Base-by-base conservation (phyloP, 2,888 invertebrate species). In the Meteorus colon region DNA sequence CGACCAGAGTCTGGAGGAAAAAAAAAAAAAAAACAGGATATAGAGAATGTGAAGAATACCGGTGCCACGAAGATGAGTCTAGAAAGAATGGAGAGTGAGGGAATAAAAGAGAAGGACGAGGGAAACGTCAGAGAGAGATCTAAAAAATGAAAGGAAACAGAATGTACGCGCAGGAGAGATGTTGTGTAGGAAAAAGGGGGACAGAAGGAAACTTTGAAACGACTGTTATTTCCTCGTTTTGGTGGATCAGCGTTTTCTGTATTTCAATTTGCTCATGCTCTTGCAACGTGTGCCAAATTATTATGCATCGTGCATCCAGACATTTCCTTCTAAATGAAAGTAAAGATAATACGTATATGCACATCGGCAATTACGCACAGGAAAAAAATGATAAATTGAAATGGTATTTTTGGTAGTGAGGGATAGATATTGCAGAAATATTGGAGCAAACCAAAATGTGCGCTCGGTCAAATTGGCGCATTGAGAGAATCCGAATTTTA, bases 201-300 rank as follows among this genome's bases (percentile, higher is more conserved):
- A 76, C 48, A 48, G n/a, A 59, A 70, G 34, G 75, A 77, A 80
- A 74, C 69, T 71, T 37, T 63, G 78, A 74, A 77, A 69, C 76
- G 78, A 78, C 78, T 77, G 78, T 80, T 80, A 80, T 80, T 82
- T 77, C 71, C 59, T 19, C 59, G 8, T 60, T 60, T 60, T 29
- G 59, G 59, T 60, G 59, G 59, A 60, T 60, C 59, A 60, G 59
- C 59, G 14, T 60, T 60, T 60, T 60, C 59, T 12, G 59, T 60
- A 27, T 29, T 60, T 60, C 59, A 60, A 60, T 60, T 60, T 29
- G 59, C 19, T 60, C 59, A 27, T 60, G 14, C 59, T 29, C 59
- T 12, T 27, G 29, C 59, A 60, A 14, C 59, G 24, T 29, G 29
- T 60, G 59, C 59, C 59, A 60, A 60, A 60, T 60, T 27, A 60